Percentiles rank a stretch among this genome's conserved stretches.
These are phyloP conservation scores for Harpegnathos saltator DNA, from an alignment of 1,140 invertebrate species.

Conservation along the genomic window DNA sequence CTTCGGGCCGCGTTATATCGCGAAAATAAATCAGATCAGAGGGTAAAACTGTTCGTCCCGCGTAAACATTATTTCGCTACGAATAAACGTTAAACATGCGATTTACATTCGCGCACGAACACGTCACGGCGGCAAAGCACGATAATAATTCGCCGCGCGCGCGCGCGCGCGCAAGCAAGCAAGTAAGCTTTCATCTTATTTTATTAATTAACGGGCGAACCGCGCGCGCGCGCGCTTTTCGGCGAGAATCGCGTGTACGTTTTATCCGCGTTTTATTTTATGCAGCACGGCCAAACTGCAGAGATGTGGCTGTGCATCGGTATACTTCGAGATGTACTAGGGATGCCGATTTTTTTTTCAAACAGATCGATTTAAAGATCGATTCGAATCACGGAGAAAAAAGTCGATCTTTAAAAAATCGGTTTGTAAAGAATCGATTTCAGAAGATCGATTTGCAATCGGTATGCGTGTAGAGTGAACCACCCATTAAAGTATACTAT, in stretches of 20 bases:
- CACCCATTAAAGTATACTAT: too few species aligned
- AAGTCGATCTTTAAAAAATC: too few species aligned
- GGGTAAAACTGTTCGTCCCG: background rate
- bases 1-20: background rate
- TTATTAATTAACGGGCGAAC: background rate
- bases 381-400: too few species aligned
- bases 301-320: background rate
- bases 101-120: background rate
- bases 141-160: background rate
- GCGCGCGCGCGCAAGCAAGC: too few species aligned
- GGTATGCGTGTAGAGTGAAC: too few species aligned
- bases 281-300: background rate
- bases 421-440: too few species aligned
- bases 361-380: too few species aligned
- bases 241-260: background rate
- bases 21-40: conserved; percentile 23
- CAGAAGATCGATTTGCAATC: too few species aligned
- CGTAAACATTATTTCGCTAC: background rate
- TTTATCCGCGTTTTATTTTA: conserved; percentile 10
- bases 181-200: background rate
- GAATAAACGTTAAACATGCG: conserved; percentile 1
- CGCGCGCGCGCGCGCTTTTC: background rate
- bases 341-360: too few species aligned
- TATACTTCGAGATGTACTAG: too few species aligned
- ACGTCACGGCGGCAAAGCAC: background rate